Base-by-base conservation (phyloP, 1,140 invertebrate species). In the Meloidogyne hapla region DNA sequence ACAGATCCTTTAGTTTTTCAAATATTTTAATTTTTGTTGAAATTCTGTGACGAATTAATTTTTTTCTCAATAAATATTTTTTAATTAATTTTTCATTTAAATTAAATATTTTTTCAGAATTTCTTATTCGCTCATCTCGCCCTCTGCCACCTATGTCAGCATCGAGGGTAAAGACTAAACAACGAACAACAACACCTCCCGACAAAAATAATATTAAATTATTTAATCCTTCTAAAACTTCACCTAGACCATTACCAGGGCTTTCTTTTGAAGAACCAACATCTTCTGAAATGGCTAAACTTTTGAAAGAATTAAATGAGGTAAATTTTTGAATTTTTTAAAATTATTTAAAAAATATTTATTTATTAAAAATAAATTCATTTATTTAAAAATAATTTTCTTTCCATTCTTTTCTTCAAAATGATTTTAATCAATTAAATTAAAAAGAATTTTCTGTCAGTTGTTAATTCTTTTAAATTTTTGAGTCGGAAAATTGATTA, bases 201-300 rank as follows among this genome's bases (percentile, higher is more conserved):
- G 61, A 70, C 15, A 56, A 42, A 56, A 26, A 21, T 69, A 23
- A 26, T 42, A 23, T 25, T 25, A 21, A 68, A 25, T 15, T 18
- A 38, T 42, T n/a, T 0, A n/a, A n/a, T n/a, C n/a, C n/a, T n/a
- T 23, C 38, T 26, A 25, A 42, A 26, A 23, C 25, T 15, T 70
- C 61, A 42, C 13, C 33, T 56, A 13, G 26, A 18, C 15, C 67
- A 69, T 12, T 48, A 12, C 67, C 40, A 13, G 48, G 48, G 15
- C 23, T 64, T 28, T 63, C 70, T 18, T 25, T 62, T 61, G 70
- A 73, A 33, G 70, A 64, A 64, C 70, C 70, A 23, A 73, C 70
- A 15, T 61, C 42, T n/a, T 63, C 70, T 10, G 70, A 73, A 63
- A 56, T 73, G 70, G 21, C 61, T 28, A 64, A 12, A n/a, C 61